phyloP scores from a whole-genome alignment of 2,888 invertebrate species.

The Oxyteleia sp. region DNA sequence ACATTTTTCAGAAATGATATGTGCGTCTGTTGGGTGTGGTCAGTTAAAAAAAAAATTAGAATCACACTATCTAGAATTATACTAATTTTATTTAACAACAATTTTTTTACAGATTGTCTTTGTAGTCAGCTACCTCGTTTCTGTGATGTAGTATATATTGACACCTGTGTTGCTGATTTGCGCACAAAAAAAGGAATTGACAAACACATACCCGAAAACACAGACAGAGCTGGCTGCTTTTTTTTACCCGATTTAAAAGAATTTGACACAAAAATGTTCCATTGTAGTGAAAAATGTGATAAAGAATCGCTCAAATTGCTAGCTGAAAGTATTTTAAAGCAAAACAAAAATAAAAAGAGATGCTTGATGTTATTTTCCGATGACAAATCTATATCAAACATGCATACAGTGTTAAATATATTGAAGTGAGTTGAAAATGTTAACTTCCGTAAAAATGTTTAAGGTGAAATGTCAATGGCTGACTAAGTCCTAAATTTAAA shows the following conservation, averaged over 20 bases:
- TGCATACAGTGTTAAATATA: conserved; percentile 39
- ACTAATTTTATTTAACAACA: neutral
- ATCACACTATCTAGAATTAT: too few species aligned
- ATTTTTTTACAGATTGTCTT: conserved; percentile 78
- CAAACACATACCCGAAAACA: conserved; percentile 26
- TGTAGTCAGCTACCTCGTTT: conserved; percentile 77
- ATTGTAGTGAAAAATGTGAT: conserved; percentile 5
- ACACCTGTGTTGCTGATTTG: conserved; percentile 76
- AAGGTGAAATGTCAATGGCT: too few species aligned
- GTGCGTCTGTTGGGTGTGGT: too few species aligned
- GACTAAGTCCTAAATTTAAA: too few species aligned
- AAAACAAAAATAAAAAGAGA: conserved; percentile 53
- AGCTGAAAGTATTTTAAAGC: conserved; percentile 29
- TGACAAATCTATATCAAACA: conserved; percentile 14
- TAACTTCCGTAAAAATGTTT: too few species aligned
- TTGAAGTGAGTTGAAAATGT: conserved; percentile 40
- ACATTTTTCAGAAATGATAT: too few species aligned
- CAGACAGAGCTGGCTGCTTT: conserved; percentile 65
- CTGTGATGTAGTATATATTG: conserved; percentile 79
- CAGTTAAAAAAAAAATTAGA: too few species aligned
- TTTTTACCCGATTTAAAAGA: conserved; percentile 80
- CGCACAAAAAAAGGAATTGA: conserved; percentile 33
- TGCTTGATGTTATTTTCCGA: conserved; percentile 78
- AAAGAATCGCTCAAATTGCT: conserved; percentile 26
- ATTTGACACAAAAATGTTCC: conserved; percentile 30